Conservation (phyloP, 2,888 invertebrate genomes). For the Gasteruption jaculator region DNA sequence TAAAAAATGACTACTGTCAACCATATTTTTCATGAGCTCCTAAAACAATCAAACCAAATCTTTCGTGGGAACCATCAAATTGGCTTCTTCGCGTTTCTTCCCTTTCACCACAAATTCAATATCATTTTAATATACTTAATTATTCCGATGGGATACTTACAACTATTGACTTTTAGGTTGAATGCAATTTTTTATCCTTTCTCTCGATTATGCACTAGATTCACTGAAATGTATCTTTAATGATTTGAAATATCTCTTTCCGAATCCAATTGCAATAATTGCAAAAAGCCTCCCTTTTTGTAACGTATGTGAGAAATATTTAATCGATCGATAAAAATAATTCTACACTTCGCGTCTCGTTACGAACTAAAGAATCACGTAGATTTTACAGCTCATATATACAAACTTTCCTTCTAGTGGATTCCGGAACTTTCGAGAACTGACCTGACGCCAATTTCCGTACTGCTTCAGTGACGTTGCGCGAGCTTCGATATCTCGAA, state of each 20-base stretch:
- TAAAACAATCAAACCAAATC: conserved; percentile 13
- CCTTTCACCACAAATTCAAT: too few species aligned
- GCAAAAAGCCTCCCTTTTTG: too few species aligned
- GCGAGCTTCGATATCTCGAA: conserved; percentile 12
- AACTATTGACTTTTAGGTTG: conserved; percentile 3
- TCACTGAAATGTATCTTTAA: too few species aligned
- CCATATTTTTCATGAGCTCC: too few species aligned
- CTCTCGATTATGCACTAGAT: conserved; percentile 11
- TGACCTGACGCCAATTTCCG: conserved; percentile 38
- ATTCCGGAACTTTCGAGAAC: conserved; percentile 66
- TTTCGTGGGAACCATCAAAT: too few species aligned
- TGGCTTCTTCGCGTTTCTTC: background rate
- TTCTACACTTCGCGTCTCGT: conserved; percentile 31
- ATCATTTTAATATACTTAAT: too few species aligned
- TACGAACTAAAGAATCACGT: conserved; percentile 51
- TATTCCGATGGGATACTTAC: conserved; percentile 17
- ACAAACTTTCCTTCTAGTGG: conserved; percentile 59
- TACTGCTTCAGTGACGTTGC: conserved; percentile 30
- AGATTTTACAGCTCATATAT: conserved; percentile 59
- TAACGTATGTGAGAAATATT: too few species aligned
- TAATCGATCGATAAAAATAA: conserved; percentile 21
- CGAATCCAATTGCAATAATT: too few species aligned
- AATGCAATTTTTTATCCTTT: conserved; percentile 2
- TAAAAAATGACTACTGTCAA: too few species aligned
- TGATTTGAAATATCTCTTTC: background rate